Conservation (phyloP, 64 coral and sea anemone species). For the Montipora foliosa region DNA sequence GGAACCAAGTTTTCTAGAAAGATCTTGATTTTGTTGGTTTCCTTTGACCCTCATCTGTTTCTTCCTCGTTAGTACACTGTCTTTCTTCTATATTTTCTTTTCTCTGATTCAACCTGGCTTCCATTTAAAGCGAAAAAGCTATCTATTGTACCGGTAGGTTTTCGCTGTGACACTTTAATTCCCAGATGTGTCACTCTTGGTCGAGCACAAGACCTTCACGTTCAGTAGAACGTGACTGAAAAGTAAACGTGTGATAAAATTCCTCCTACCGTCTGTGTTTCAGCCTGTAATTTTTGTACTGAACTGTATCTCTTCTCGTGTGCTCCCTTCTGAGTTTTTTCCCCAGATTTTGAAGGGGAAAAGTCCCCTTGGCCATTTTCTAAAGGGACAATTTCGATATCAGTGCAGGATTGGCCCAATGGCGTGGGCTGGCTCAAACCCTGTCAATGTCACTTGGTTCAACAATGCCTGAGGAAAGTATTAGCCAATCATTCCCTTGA, state of each 20-base stretch:
- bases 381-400: not conserved
- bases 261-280: not conserved
- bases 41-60: slow-evolving; percentile 41
- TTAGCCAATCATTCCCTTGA: too few relatives aligned
- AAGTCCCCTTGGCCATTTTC: slow-evolving; percentile 15
- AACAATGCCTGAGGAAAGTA: too few relatives aligned
- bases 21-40: slow-evolving; percentile 32
- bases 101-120: slow-evolving; percentile 35
- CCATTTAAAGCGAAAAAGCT: slow-evolving; percentile 32
- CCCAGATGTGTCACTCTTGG: too few relatives aligned
- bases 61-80: slow-evolving; percentile 29
- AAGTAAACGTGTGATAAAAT: slow-evolving; percentile 58
- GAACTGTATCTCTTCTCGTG: too few relatives aligned
- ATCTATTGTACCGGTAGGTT: not conserved
- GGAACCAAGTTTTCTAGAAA: slow-evolving; percentile 58
- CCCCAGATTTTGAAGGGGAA: slow-evolving; percentile 24
- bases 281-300: not conserved
- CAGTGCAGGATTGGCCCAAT: not conserved
- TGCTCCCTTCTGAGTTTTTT: too few relatives aligned
- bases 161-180: not conserved
- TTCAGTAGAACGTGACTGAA: not conserved
- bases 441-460: not conserved
- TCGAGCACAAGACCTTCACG: too few relatives aligned
- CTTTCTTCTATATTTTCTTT: slow-evolving; percentile 42
- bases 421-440: slow-evolving; percentile 15